Evolutionary conservation across 2,888 invertebrate genomes (phyloP).

Genomic region (Caenorhabditis macrosperma): DNA sequence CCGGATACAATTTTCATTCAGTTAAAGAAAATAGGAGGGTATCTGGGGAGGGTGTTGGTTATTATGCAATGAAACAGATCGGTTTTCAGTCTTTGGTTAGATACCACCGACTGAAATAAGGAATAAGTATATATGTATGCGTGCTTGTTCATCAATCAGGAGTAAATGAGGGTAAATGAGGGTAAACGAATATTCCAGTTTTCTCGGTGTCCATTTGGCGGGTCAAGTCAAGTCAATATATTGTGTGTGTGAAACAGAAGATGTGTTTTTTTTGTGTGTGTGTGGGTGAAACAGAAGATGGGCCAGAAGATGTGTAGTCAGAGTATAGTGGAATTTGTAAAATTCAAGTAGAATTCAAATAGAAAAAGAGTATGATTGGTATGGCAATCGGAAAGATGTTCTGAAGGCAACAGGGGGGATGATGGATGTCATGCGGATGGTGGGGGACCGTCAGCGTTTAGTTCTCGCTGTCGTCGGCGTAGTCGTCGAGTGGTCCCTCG

Average conservation of each 20-base stretch:
- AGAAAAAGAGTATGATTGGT: constrained; percentile 50
- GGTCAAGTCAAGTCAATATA: too few species aligned
- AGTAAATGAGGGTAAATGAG: constrained; percentile 15
- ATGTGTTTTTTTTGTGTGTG: too few species aligned
- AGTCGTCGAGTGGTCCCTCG: constrained; percentile 84
- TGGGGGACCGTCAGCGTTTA: constrained; percentile 2
- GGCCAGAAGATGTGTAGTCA: constrained; percentile 3
- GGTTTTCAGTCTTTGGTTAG: constrained; percentile 14
- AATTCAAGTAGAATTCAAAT: constrained; percentile 43
- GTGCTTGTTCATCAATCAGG: constrained; percentile 2
- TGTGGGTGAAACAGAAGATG: not conserved
- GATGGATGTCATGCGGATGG: constrained; percentile 26
- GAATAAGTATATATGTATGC: constrained; percentile 18
- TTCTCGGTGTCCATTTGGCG: too few species aligned
- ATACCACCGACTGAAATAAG: constrained; percentile 19
- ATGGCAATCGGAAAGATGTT: constrained; percentile 51
- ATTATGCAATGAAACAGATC: constrained; percentile 9
- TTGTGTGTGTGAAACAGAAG: too few species aligned
- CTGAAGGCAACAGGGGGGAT: constrained; percentile 25
- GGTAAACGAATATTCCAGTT: too few species aligned
- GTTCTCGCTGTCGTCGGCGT: constrained; percentile 77
- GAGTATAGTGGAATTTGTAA: constrained; percentile 15
- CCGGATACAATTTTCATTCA: not conserved
- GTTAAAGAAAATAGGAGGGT: not conserved
- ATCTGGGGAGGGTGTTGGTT: not conserved